Evolutionary conservation across 1,140 invertebrate genomes (phyloP).

Genomic region (Paramacrobiotus metropolitanus): DNA sequence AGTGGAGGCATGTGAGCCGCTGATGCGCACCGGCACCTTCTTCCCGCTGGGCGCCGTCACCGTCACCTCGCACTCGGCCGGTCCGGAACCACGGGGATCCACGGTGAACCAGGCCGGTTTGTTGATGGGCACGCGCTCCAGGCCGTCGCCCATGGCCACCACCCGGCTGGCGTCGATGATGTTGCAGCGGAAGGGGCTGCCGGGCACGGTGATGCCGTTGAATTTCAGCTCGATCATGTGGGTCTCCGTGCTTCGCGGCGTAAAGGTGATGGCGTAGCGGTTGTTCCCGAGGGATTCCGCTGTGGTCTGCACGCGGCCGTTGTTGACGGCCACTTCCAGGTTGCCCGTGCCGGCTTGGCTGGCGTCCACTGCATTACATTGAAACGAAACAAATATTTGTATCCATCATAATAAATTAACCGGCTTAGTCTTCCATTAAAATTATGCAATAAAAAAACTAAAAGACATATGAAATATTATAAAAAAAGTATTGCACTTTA

Average conservation of each 20-base stretch:
- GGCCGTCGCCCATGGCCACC: slow-evolving; percentile 44
- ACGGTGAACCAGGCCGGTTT: slow-evolving; percentile 55
- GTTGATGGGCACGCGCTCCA: slow-evolving; percentile 78
- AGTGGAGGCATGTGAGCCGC: slow-evolving; percentile 26
- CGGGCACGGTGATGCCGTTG: slow-evolving; percentile 78
- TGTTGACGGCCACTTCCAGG: slow-evolving; percentile 85
- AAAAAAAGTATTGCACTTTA: neutral
- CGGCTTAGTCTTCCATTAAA: too few species aligned
- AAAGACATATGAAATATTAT: neutral
- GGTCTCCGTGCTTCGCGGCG: slow-evolving; percentile 57
- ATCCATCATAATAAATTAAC: too few species aligned
- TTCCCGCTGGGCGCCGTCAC: slow-evolving; percentile 27
- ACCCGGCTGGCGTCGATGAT: slow-evolving; percentile 47
- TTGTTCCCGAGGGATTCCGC: slow-evolving; percentile 80
- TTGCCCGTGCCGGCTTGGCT: slow-evolving; percentile 85
- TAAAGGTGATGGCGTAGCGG: slow-evolving; percentile 89
- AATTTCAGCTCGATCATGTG: slow-evolving; percentile 83
- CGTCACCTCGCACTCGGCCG: slow-evolving; percentile 43
- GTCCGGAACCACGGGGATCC: slow-evolving; percentile 40
- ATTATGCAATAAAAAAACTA: too few species aligned
- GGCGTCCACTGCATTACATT: slow-evolving; percentile 55
- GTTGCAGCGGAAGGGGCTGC: slow-evolving; percentile 44
- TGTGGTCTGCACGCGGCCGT: slow-evolving; percentile 76
- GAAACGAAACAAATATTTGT: neutral
- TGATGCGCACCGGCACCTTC: slow-evolving; percentile 56